Conservation (phyloP, 2,113 vertebrate species). For the Spea bombifrons region DNA sequence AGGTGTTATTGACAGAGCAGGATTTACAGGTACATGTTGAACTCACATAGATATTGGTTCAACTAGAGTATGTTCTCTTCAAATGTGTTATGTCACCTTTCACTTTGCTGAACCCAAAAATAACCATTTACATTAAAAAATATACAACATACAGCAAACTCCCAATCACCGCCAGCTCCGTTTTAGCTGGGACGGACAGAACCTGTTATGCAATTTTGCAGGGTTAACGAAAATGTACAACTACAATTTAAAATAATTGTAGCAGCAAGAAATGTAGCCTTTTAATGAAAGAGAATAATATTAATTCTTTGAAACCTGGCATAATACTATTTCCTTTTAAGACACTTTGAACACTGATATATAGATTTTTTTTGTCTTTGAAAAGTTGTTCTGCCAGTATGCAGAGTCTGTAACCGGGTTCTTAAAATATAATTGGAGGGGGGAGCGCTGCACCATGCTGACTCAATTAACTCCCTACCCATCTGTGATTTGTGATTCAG, state of each 20-base stretch:
- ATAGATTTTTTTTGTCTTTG: conserved; percentile 25
- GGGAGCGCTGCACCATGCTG: conserved; percentile 27
- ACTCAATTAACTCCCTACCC: conserved; percentile 32
- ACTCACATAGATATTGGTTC: too few species aligned
- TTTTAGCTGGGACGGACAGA: too few species aligned
- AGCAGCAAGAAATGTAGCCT: not conserved
- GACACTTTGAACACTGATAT: conserved; percentile 12
- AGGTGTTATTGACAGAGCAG: too few species aligned
- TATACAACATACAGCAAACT: too few species aligned
- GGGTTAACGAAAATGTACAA: not conserved
- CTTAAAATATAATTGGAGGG: conserved; percentile 36
- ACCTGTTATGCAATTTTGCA: too few species aligned
- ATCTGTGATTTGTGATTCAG: conserved; percentile 29
- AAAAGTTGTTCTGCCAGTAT: conserved; percentile 17
- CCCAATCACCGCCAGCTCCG: too few species aligned
- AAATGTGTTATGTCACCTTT: too few species aligned
- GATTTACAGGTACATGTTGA: too few species aligned
- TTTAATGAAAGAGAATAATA: conserved; percentile 18
- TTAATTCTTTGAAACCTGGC: conserved; percentile 16
- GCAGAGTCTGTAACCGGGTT: conserved; percentile 22
- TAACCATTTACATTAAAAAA: too few species aligned
- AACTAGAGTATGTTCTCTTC: too few species aligned
- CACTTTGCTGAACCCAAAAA: too few species aligned
- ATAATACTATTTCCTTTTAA: conserved; percentile 19
- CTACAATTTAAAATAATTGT: not conserved